phyloP scores from a whole-genome alignment of 1,140 invertebrate species.

The Nasonia longicornis region DNA sequence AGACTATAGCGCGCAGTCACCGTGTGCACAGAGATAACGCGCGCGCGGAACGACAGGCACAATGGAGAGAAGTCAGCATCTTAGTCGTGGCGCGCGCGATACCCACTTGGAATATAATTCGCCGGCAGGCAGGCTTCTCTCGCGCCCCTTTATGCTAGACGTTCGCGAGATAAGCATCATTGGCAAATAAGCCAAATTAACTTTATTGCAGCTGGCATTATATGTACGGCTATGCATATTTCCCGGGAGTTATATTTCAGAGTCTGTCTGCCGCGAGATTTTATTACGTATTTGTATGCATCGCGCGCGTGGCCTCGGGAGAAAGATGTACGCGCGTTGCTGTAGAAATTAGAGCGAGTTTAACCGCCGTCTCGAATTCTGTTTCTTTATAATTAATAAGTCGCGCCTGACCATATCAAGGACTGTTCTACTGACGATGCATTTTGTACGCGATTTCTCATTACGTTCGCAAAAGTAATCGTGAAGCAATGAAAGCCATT shows the following conservation, averaged over 20 bases:
- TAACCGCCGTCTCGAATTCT: background rate
- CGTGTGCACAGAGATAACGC: constrained; percentile 62
- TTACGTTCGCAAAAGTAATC: background rate
- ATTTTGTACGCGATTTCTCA: background rate
- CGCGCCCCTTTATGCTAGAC: constrained; percentile 19
- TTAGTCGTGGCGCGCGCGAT: constrained; percentile 29
- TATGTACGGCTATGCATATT: constrained; percentile 33
- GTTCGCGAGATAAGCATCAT: constrained; percentile 41
- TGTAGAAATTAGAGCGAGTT: constrained; percentile 3
- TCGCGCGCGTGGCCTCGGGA: background rate
- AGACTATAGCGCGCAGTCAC: constrained; percentile 56
- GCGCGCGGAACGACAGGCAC: background rate
- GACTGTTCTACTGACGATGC: constrained; percentile 13
- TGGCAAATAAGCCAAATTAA: constrained; percentile 43
- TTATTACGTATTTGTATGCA: constrained; percentile 10
- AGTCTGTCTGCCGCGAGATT: background rate
- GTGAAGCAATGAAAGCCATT: background rate
- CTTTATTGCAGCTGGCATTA: constrained; percentile 29
- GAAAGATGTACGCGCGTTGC: background rate
- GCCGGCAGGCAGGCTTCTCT: constrained; percentile 29
- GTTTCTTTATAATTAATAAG: background rate
- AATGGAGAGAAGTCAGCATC: constrained; percentile 39
- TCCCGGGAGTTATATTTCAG: constrained; percentile 30
- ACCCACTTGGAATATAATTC: constrained; percentile 46
- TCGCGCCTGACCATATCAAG: background rate